Base-by-base conservation (phyloP, 2,888 invertebrate species). In the Boloria euphrosyne region DNA sequence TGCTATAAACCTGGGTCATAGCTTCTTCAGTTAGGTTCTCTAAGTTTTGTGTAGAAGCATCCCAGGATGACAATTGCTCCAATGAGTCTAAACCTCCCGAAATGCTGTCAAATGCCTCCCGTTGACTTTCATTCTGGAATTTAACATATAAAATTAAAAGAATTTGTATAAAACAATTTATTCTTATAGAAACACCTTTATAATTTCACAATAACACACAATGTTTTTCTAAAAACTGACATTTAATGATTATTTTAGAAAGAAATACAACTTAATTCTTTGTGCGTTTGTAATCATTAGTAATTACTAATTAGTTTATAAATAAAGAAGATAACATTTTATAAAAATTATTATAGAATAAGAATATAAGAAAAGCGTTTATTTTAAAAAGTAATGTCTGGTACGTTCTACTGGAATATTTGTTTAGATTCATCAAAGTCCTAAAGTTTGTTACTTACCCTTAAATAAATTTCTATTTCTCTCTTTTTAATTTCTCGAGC, bases 1-100 rank as follows among this genome's bases (percentile, higher is more conserved):
- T 92, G 60, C 74, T 87, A 72, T 92, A 92, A 0, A 90, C 85
- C 73, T 86, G 82, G 0, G 78, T 85, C 87, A 90, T 86, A 14
- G 89, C 89, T 73, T 89, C 88, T 31, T 88, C 86, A 0, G 83
- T 82, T 1, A 92, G 76, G 54, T 85, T 81, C 13, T 75, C 79
- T 58, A 87, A 71, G 63, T 86, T 86, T 14, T 73, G 78, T 10
- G 78, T 66, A 0, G 87, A 84, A 0, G 76, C 70, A 3, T 80
- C 84, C 62, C 73, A 75, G 14, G 79, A 74, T 14, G 91, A 85
- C 18, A 91, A 67, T 0, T 82, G 81, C 70, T 91, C 92, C 65
- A 90, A 51, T 0, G 91, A 90, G 66, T 91, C 86, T 61, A 91
- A 67, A 0, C 88, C 87, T 13, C 80, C 84, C 17, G 84, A 70